phyloP scores from a whole-genome alignment of 2,888 invertebrate species.

The Mimachlamys varia region DNA sequence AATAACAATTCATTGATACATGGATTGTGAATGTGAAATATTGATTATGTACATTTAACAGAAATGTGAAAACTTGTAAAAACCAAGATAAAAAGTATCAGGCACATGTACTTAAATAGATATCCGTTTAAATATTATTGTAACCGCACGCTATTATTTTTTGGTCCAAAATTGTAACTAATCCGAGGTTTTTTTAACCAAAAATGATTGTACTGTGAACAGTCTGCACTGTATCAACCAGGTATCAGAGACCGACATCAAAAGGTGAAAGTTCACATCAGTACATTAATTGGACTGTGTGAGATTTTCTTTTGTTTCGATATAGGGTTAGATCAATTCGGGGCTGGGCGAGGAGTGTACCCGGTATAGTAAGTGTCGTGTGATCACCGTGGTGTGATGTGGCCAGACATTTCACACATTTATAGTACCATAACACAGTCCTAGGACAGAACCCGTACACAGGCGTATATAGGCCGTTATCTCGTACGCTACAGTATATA shows the following conservation, averaged over 20 bases:
- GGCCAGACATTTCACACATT: not conserved
- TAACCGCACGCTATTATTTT: not conserved
- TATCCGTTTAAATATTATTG: not conserved
- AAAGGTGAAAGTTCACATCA: not conserved
- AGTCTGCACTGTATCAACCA: not conserved
- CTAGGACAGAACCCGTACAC: slow-evolving; percentile 2
- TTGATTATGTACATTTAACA: no score
- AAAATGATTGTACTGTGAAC: not conserved
- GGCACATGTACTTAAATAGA: not conserved
- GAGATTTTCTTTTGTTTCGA: not conserved
- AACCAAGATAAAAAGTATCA: not conserved
- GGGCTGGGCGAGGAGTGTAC: not conserved
- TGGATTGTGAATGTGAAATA: no score
- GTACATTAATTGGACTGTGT: not conserved
- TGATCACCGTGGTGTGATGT: not conserved
- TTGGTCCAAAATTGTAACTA: not conserved
- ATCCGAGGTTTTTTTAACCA: not conserved
- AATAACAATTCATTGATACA: no score
- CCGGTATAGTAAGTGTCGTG: not conserved
- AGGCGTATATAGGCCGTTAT: no score
- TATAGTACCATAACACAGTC: not conserved
- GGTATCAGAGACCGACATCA: not conserved
- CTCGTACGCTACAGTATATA: not conserved
- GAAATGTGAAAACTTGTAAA: no score
- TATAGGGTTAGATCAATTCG: not conserved